A percentile compares a stretch with the other conserved stretches of the same genome.
Evolutionary conservation across 1,140 invertebrate species (phyloP).

Genomic region (Scaptodrosophila lebanonensis): DNA sequence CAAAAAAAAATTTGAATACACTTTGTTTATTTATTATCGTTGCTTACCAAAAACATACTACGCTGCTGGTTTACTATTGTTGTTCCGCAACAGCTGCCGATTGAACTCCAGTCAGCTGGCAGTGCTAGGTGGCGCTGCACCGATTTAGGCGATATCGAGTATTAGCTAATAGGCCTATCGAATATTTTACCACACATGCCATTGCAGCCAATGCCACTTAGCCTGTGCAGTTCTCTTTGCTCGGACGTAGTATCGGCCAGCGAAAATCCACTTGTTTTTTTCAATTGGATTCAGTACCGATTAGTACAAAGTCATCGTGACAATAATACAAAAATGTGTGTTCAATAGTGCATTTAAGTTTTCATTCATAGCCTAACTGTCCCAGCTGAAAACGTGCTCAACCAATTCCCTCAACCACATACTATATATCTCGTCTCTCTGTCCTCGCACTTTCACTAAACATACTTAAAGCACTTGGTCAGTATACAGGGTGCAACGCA

Average conservation of each 20-base stretch:
- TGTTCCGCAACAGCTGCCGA: neutral
- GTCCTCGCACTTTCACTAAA: constrained; percentile 57
- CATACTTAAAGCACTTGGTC: constrained; percentile 5
- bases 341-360: constrained; percentile 48
- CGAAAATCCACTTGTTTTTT: constrained; percentile 22
- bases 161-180: too few species aligned
- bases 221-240: constrained; percentile 35
- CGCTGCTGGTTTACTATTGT: constrained; percentile 5
- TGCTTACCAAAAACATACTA: constrained; percentile 55
- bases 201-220: too few species aligned
- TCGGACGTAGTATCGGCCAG: constrained; percentile 70
- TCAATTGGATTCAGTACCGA: constrained; percentile 11
- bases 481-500: constrained; percentile 3
- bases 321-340: constrained; percentile 52
- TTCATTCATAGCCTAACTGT: constrained; percentile 52
- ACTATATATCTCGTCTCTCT: too few species aligned
- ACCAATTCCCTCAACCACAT: constrained; percentile 31
- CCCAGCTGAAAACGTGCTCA: neutral
- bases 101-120: constrained; percentile 13
- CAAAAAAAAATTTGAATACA: too few species aligned
- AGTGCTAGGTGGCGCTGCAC: too few species aligned
- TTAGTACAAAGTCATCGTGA: constrained; percentile 58
- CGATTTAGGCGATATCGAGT: too few species aligned
- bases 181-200: too few species aligned
- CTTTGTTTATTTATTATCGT: too few species aligned